Conservation (phyloP, 2,797 vertebrate species). For the Ataeniobius toweri region DNA sequence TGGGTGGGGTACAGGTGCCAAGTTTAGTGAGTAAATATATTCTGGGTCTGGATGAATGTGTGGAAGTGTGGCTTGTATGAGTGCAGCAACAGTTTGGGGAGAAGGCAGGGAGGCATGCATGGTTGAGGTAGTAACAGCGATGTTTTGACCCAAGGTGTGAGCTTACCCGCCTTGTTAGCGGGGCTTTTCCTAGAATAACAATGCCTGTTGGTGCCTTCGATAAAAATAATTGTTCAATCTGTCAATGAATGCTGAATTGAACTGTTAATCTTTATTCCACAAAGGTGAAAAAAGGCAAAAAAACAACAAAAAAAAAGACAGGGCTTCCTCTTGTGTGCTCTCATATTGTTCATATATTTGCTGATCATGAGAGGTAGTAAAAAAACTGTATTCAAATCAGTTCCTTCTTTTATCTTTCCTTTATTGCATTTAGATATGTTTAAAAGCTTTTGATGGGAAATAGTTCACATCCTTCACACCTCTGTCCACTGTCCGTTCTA, state of each 20-base stretch:
- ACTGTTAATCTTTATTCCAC: not conserved
- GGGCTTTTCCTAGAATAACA: constrained; percentile 38
- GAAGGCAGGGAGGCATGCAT: constrained; percentile 12
- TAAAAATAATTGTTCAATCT: constrained; percentile 47
- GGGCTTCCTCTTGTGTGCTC: constrained; percentile 15
- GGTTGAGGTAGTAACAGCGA: constrained; percentile 21
- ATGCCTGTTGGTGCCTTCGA: constrained; percentile 17
- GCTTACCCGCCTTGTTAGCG: constrained; percentile 18
- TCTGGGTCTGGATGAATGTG: constrained; percentile 68
- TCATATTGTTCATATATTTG: constrained; percentile 8
- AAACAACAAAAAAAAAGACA: constrained; percentile 18
- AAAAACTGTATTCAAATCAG: constrained; percentile 28
- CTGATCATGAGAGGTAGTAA: constrained; percentile 26
- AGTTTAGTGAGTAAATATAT: constrained; percentile 72
- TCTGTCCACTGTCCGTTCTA: constrained; percentile 41
- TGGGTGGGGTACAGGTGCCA: constrained; percentile 62
- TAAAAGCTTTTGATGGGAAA: not conserved
- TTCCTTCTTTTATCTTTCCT: constrained; percentile 14
- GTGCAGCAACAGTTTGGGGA: constrained; percentile 25
- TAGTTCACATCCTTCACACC: constrained; percentile 5
- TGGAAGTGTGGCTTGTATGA: constrained; percentile 50
- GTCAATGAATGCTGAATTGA: constrained; percentile 7
- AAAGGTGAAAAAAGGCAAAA: constrained; percentile 26
- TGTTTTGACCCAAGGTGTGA: constrained; percentile 47
- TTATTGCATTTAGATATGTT: constrained; percentile 11